phyloP scores from a whole-genome alignment of 2,113 vertebrate species.

The Zosterops hypoxanthus region DNA sequence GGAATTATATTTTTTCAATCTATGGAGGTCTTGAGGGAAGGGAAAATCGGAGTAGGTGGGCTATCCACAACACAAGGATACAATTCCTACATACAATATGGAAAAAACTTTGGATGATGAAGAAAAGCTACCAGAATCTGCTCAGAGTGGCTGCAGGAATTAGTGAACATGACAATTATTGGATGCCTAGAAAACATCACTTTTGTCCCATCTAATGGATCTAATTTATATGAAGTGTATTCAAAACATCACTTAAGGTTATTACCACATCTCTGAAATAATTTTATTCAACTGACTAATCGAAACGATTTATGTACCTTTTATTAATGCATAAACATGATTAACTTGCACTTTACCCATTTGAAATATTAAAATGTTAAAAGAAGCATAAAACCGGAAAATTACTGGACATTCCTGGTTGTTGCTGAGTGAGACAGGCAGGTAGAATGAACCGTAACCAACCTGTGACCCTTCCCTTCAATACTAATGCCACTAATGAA shows the following conservation, averaged over 20 bases:
- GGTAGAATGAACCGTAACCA: constrained; percentile 33
- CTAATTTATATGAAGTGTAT: constrained; percentile 47
- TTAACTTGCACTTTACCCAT: constrained; percentile 53
- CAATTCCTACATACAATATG: neutral
- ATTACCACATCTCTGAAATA: constrained; percentile 31
- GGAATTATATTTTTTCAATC: neutral
- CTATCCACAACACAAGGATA: neutral
- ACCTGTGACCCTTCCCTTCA: neutral
- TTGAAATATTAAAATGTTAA: constrained; percentile 38
- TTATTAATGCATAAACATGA: constrained; percentile 61
- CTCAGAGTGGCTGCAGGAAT: neutral
- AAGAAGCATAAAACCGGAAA: constrained; percentile 47
- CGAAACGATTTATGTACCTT: constrained; percentile 34
- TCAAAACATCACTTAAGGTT: constrained; percentile 60
- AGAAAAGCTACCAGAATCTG: neutral
- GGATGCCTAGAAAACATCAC: neutral
- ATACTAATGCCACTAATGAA: constrained; percentile 27
- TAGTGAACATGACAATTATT: neutral
- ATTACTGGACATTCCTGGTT: constrained; percentile 28
- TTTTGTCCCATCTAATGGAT: constrained; percentile 15
- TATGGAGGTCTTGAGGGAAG: neutral
- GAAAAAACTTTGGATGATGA: neutral
- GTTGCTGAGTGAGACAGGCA: constrained; percentile 7
- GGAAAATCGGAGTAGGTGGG: neutral
- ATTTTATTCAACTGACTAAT: constrained; percentile 50